Conservation (phyloP, 1,140 invertebrate genomes). For the Calliopsis andreniformis region DNA sequence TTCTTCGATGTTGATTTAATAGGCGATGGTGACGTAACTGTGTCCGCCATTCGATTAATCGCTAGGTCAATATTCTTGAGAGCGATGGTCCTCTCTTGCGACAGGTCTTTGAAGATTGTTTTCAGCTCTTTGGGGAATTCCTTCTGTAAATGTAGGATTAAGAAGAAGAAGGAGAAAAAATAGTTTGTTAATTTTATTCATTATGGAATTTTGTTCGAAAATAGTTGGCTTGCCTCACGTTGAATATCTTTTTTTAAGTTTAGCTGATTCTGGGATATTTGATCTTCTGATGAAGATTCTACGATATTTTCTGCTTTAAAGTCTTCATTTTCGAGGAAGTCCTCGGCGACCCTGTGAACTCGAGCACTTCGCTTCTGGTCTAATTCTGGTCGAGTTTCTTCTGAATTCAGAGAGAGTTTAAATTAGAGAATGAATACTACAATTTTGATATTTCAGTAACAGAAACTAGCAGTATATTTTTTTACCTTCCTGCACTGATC, state of each 20-base stretch:
- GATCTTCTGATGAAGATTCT: too few species aligned
- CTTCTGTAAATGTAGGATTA: conserved; percentile 32
- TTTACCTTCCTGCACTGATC: conserved; percentile 1
- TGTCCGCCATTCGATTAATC: conserved; percentile 7
- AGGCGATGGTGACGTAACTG: not conserved
- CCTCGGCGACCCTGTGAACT: conserved; percentile 20
- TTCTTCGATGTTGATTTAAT: not conserved
- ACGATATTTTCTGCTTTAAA: not conserved
- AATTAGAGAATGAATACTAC: not conserved
- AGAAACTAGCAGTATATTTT: not conserved
- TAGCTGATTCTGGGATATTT: not conserved
- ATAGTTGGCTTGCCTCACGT: conserved; percentile 3
- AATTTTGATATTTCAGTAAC: too few species aligned
- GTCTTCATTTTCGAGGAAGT: not conserved
- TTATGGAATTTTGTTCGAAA: too few species aligned
- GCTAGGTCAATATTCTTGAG: conserved; percentile 11
- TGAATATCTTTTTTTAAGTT: not conserved
- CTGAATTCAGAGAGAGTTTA: not conserved
- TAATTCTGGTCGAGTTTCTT: not conserved
- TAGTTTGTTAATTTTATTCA: too few species aligned
- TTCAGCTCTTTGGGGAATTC: conserved; percentile 30
- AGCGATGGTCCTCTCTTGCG: not conserved
- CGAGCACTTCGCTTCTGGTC: not conserved
- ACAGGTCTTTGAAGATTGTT: not conserved
- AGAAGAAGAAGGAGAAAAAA: too few species aligned